Base-by-base conservation (phyloP, 2,113 vertebrate species). In the Theropithecus gelada region DNA sequence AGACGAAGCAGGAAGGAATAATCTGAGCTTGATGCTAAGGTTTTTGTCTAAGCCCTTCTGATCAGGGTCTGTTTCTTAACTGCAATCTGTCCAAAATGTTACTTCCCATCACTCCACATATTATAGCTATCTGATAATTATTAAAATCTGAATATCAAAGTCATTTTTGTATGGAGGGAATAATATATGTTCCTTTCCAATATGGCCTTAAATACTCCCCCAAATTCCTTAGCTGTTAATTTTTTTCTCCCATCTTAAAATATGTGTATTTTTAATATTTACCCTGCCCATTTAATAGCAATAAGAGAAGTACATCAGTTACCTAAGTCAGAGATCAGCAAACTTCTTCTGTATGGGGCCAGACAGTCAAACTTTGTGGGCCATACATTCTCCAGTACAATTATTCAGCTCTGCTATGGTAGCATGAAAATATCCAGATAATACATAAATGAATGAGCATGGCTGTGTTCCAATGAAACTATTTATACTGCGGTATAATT, bases 71-170 rank as follows among this genome's bases (percentile, higher is more conserved):
- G 64, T 61, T 86, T 48, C 43, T 52, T 55, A 64, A 66, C 20
- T 57, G n/a, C 14, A 83, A n/a, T 38, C 25, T 95, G 8, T 81
- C 35, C 75, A 70, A 61, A 87, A 78, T 0, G 1, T 48, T 38
- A 45, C 75, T 68, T 72, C 61, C 12, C 22, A 35, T 57, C 25
- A 68, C 11, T 17, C 20, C 13, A 87, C 20, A 52, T 73, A 40
- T 30, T 87, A 72, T 20, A 48, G 25, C 23, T 59, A 89, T 32
- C 14, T 84, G 64, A 79, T 45, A 88, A 45, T 79, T 64, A 88
- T 81, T 73, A 72, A 84, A 88, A 50, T 88, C 16, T 72, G 52
- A 96, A 81, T 89, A 90, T 40, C 50, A 52, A 92, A 79, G 48
- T 87, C 43, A 30, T 79, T 92, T 95, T 93, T 87, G 57, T 72